phyloP scores from a whole-genome alignment of 2,888 invertebrate species.

The Leistus spinibarbis region DNA sequence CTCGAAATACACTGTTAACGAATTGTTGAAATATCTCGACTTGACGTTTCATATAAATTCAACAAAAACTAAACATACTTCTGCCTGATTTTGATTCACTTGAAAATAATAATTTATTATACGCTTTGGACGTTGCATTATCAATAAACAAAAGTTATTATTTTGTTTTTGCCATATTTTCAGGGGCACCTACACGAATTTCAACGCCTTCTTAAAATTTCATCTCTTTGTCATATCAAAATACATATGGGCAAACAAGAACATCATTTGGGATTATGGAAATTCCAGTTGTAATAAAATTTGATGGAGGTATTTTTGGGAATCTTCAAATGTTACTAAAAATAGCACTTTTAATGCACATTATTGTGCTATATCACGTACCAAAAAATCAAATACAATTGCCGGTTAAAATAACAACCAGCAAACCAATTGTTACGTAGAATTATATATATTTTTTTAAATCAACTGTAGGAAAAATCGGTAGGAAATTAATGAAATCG shows the following conservation, averaged over 20 bases:
- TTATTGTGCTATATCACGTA: too few species aligned
- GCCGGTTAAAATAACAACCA: too few species aligned
- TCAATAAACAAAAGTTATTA: neutral
- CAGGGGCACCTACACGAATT: neutral
- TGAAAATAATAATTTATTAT: too few species aligned
- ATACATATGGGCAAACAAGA: neutral
- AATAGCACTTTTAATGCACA: too few species aligned
- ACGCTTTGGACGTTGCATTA: neutral
- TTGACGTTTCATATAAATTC: neutral
- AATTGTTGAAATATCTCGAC: neutral
- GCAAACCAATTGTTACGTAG: too few species aligned
- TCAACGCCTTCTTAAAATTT: neutral
- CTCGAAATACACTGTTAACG: neutral
- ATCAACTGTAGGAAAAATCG: too few species aligned
- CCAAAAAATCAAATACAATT: too few species aligned
- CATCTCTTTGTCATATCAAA: neutral
- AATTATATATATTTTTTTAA: too few species aligned
- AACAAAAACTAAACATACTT: neutral
- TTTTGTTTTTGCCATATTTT: neutral
- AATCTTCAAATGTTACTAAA: neutral
- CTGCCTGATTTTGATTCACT: neutral
- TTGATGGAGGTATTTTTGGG: neutral
- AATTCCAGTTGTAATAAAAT: neutral
- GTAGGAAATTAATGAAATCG: too few species aligned
- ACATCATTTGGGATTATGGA: neutral